Conservation (phyloP, 2,888 invertebrate species). For the Salticus scenicus region DNA sequence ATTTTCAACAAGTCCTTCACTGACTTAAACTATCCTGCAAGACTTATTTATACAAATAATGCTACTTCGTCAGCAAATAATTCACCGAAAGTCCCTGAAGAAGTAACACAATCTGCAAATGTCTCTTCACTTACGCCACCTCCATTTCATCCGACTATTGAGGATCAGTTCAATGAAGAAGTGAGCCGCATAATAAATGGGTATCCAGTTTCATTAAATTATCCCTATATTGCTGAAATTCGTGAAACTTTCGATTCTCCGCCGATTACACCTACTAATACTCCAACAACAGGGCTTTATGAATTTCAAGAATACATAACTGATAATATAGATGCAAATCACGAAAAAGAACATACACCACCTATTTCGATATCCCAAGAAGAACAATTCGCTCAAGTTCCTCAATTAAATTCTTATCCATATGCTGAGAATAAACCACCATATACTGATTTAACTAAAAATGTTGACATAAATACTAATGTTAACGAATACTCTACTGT, state of each 20-base stretch:
- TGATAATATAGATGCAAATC: neutral
- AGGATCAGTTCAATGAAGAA: neutral
- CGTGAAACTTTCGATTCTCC: constrained; percentile 12
- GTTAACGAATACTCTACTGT: neutral
- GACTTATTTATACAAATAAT: neutral
- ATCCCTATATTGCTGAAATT: constrained; percentile 45
- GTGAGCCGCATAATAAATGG: neutral
- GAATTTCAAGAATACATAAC: constrained; percentile 26
- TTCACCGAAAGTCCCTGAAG: neutral
- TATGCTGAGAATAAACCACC: neutral
- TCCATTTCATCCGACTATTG: neutral
- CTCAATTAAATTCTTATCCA: neutral
- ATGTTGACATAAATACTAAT: neutral
- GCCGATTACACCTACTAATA: neutral
- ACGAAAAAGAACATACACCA: neutral
- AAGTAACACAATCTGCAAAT: neutral
- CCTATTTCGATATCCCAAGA: neutral
- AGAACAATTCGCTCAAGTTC: neutral
- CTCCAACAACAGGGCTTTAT: neutral
- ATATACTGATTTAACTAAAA: neutral
- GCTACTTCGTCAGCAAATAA: neutral
- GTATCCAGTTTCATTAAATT: neutral
- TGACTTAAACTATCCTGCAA: neutral
- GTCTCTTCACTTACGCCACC: neutral
- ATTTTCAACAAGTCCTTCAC: neutral